Base-by-base conservation (phyloP, 2,797 vertebrate genomes). In the Dendrocincla fuliginosa region DNA sequence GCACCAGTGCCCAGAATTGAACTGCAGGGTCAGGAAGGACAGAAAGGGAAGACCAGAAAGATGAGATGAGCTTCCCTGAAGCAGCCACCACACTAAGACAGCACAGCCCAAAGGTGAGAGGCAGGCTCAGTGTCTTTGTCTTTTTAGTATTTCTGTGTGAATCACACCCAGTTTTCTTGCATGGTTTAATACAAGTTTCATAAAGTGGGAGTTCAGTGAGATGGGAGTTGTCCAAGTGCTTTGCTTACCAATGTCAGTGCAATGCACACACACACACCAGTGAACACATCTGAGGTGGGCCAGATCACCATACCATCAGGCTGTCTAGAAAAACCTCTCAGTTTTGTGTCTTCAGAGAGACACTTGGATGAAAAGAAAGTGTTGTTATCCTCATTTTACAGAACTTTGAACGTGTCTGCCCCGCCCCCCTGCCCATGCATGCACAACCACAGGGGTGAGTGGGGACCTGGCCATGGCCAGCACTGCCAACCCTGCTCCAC, bases 1-100 rank as follows among this genome's bases (percentile, higher is more conserved):
- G 50, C 37, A 76, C 32, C 2, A 9, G 12, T 6, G 13, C 7
- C 1, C 11, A 35, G 59, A 3, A 20, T 0, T 30, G 39, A 57
- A 39, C 33, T 44, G 49, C 57, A 75, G 52, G 63, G 55, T 59
- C 73, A 57, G 53, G 53, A 87, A 87, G 53, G 4, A 3, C 52
- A 55, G n/a, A 33, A 63, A 56, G 15, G 16, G 27, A 85, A 37
- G 41, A 67, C 37, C 8, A 70, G 24, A 71, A 47, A 42, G 60
- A 61, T 23, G 63, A 77, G 68, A 67, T 33, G 59, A 80, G 33
- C 47, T 75, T 30, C 4, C 2, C 3, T 42, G 44, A 67, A 82
- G 67, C 37, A 71, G 25, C n/a, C 59, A 75, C 39, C 28, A 78
- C 42, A 37, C 60, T 25, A 64, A 61, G 12, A 28, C 35, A 53